A percentile compares a stretch with the other conserved stretches of the same genome.
These are phyloP conservation scores for Melanotaenia nigrans DNA, from an alignment of 2,797 vertebrate species.

Conservation along the genomic window DNA sequence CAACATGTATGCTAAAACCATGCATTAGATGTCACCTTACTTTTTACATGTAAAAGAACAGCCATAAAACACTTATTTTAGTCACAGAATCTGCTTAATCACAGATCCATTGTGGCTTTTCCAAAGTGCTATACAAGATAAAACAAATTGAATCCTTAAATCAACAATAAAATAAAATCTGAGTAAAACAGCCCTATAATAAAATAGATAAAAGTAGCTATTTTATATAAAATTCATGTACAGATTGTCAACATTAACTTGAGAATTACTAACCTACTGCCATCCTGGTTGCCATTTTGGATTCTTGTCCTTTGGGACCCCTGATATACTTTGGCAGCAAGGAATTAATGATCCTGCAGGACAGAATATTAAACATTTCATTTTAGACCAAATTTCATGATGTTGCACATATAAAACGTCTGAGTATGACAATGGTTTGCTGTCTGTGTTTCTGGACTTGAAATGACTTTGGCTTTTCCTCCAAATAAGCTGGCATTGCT, in stretches of 20 bases:
- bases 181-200: too few relatives aligned
- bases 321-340: slow-evolving; percentile 78
- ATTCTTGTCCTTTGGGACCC: slow-evolving; percentile 74
- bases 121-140: not conserved
- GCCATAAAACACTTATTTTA: not conserved
- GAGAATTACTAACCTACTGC: slow-evolving; percentile 57
- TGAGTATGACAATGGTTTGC: too few relatives aligned
- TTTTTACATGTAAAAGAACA: not conserved
- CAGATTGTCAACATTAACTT: not conserved
- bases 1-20: not conserved
- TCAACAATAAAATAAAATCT: too few relatives aligned
- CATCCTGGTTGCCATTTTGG: slow-evolving; percentile 77
- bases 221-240: not conserved
- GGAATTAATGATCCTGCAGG: slow-evolving; percentile 72
- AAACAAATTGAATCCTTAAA: too few relatives aligned
- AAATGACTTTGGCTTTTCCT: not conserved
- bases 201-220: too few relatives aligned
- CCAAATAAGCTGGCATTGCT: not conserved
- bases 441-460: too few relatives aligned
- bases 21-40: not conserved
- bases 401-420: not conserved
- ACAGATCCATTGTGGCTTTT: not conserved
- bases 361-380: slow-evolving; percentile 19
- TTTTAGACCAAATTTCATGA: not conserved
- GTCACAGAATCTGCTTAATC: not conserved